phyloP scores from a whole-genome alignment of 2,113 vertebrate genomes.

The Mungos mungo region DNA sequence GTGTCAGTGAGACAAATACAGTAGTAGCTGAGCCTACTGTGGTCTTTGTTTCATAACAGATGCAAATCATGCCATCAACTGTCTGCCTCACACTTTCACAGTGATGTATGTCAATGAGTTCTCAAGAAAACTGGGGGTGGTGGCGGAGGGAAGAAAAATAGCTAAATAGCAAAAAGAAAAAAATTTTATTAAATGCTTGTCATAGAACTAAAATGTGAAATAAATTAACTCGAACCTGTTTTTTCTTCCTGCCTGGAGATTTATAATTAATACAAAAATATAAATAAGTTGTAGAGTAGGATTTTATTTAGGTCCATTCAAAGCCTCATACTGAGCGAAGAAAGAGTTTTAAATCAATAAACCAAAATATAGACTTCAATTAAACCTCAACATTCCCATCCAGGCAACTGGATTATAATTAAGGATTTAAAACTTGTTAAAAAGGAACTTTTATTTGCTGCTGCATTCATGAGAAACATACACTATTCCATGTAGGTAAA shows the following conservation, averaged over 20 bases:
- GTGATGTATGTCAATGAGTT: background rate
- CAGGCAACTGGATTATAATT: background rate
- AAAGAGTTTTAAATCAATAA: background rate
- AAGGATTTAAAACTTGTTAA: background rate
- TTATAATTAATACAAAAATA: slow-evolving; percentile 26
- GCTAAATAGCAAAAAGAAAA: background rate
- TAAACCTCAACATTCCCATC: background rate
- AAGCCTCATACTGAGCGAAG: background rate
- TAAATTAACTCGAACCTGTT: background rate
- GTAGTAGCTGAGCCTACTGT: background rate
- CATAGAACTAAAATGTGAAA: slow-evolving; percentile 3
- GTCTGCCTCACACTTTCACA: background rate
- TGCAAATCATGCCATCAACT: background rate
- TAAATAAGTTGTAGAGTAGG: background rate
- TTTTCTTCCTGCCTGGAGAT: background rate
- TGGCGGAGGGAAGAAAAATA: no score
- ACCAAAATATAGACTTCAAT: background rate
- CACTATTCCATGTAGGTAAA: background rate
- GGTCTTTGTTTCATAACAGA: background rate
- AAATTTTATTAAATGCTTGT: background rate
- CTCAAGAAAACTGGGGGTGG: background rate
- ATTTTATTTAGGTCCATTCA: background rate
- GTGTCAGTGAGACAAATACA: background rate
- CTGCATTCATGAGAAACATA: background rate
- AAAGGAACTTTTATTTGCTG: background rate